Percentiles rank a stretch among this genome's conserved stretches.
Evolutionary conservation across 2,797 vertebrate species (phyloP).

Genomic region (Artibeus jamaicensis): DNA sequence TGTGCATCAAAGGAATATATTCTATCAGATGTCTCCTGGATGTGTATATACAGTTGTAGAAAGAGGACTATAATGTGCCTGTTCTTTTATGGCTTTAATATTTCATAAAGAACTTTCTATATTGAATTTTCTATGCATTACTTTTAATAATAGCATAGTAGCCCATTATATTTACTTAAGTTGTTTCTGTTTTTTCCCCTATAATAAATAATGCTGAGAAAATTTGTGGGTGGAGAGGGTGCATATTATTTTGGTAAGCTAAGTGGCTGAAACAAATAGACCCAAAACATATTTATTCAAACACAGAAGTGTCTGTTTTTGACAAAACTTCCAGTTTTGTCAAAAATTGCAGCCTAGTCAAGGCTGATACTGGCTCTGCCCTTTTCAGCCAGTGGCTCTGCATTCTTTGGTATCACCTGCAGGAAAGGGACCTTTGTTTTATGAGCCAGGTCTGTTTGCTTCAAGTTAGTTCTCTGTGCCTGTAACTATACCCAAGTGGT

Average conservation of each 20-base stretch:
- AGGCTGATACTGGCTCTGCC: not conserved
- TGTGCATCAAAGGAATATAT: not conserved
- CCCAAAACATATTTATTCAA: not conserved
- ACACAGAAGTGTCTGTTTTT: not conserved
- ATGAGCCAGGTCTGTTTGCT: not conserved
- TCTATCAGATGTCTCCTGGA: not conserved
- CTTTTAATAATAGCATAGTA: not conserved
- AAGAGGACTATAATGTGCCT: not conserved
- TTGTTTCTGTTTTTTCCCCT: not conserved
- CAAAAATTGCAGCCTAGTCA: not conserved
- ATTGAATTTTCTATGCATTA: not conserved
- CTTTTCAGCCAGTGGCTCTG: not conserved
- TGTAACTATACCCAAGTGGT: not conserved
- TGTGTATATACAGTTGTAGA: not conserved
- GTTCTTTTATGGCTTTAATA: not conserved
- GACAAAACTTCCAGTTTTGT: not conserved
- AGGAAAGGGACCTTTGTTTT: not conserved
- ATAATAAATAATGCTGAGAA: constrained; percentile 7
- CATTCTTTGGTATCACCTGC: not conserved
- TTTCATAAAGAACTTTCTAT: not conserved
- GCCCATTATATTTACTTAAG: not conserved
- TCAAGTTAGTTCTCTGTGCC: not conserved
- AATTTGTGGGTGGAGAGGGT: not conserved
- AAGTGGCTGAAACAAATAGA: not conserved
- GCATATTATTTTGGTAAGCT: not conserved